Evolutionary conservation across 1,140 invertebrate species (phyloP).

Genomic region (Lepidostoma basale): DNA sequence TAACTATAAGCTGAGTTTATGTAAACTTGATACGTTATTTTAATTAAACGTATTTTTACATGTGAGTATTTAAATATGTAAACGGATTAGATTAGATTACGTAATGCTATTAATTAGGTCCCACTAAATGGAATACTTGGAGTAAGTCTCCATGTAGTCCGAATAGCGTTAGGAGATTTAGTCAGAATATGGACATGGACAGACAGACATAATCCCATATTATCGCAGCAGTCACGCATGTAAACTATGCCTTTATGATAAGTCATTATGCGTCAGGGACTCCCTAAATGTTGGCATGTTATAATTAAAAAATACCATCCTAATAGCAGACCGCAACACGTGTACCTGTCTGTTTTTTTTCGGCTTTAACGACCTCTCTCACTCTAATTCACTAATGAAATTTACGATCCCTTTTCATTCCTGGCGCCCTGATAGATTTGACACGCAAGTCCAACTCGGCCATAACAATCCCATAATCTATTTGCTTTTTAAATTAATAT

Average conservation of each 20-base stretch:
- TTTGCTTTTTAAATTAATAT: conserved; percentile 25
- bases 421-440: conserved; percentile 33
- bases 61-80: too few species aligned
- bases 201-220: conserved; percentile 35
- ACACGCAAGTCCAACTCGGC: conserved; percentile 31
- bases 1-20: too few species aligned
- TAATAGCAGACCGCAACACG: conserved; percentile 44
- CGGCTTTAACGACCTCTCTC: conserved; percentile 45
- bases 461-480: conserved; percentile 26
- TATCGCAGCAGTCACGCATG: conserved; percentile 44
- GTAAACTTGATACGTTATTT: too few species aligned
- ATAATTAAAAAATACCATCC: conserved; percentile 46
- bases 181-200: conserved; percentile 14
- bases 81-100: too few species aligned
- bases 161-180: not conserved
- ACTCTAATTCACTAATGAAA: conserved; percentile 47
- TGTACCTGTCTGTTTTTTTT: conserved; percentile 47
- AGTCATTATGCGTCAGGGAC: conserved; percentile 36
- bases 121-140: not conserved
- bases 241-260: conserved; percentile 39
- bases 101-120: too few species aligned
- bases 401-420: conserved; percentile 40
- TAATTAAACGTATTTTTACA: too few species aligned
- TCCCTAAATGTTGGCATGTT: conserved; percentile 42
- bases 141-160: not conserved